These are phyloP conservation scores for Brachyopa scutellaris DNA, from an alignment of 2,888 invertebrate genomes.

Conservation along the genomic window DNA sequence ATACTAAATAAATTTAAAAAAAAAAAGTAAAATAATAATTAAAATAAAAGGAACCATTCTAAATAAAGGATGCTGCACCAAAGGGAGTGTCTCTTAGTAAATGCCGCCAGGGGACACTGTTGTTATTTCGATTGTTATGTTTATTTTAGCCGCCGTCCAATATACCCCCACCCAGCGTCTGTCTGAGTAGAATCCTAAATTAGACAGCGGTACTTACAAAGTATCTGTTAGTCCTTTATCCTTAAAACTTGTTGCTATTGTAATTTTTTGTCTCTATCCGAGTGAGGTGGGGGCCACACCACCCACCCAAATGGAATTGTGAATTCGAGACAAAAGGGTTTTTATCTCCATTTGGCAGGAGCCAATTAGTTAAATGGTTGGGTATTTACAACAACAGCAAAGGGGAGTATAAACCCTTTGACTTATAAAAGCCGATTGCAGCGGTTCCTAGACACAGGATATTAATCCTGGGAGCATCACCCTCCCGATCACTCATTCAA, in stretches of 20 bases:
- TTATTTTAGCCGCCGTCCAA: no score
- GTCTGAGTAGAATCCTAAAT: constrained; percentile 13
- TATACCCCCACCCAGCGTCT: no score
- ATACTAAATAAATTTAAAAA: no score
- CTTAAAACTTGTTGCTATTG: constrained; percentile 24
- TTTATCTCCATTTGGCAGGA: not conserved
- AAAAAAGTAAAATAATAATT: no score
- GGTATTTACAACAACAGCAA: not conserved
- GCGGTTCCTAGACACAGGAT: no score
- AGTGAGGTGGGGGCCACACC: no score
- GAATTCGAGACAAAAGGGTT: not conserved
- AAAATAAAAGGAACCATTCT: no score
- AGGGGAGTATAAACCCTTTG: not conserved
- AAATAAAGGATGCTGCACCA: not conserved
- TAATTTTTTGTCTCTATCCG: constrained; percentile 5
- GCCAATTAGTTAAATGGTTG: constrained; percentile 1
- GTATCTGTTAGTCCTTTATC: constrained; percentile 2
- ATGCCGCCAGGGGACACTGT: not conserved
- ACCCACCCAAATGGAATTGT: constrained; percentile 1
- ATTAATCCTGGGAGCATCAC: not conserved
- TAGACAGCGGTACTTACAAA: not conserved
- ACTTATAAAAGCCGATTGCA: not conserved
- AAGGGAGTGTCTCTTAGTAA: not conserved
- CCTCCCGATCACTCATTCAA: not conserved
- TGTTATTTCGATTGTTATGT: no score